A percentile compares a stretch with the other conserved stretches of the same genome.
phyloP scores from a whole-genome alignment of 2,888 invertebrate genomes.

The Leptinotarsa peninsularis region DNA sequence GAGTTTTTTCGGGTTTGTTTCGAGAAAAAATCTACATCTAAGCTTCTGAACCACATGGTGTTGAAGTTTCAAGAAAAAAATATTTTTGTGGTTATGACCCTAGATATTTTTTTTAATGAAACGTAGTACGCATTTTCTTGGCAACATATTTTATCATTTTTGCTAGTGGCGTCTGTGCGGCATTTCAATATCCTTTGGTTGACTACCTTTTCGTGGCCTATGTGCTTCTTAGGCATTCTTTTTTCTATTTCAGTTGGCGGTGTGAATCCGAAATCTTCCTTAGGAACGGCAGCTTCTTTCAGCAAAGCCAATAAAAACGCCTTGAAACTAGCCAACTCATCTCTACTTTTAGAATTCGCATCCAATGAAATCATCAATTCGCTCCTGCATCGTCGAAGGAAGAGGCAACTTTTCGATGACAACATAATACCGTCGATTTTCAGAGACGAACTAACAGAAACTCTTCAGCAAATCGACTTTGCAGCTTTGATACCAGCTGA shows the following conservation, averaged over 20 bases:
- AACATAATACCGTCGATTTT: conserved; percentile 69
- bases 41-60: no score
- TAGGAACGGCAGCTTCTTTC: conserved; percentile 90
- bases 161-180: no score
- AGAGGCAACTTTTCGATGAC: conserved; percentile 80
- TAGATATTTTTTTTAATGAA: no score
- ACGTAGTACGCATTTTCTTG: no score
- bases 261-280: conserved; percentile 87
- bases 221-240: no score
- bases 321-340: conserved; percentile 85
- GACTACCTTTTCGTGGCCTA: no score
- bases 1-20: no score
- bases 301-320: conserved; percentile 90
- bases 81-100: no score
- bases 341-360: conserved; percentile 86
- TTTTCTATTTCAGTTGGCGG: conserved; percentile 73
- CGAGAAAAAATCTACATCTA: no score
- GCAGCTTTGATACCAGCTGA: conserved; percentile 76
- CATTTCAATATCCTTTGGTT: no score
- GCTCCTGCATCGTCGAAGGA: conserved; percentile 71
- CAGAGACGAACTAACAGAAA: conserved; percentile 79
- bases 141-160: no score
- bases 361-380: conserved; percentile 87
- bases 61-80: no score
- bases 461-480: conserved; percentile 83